Percentiles rank a stretch among this genome's conserved stretches.
phyloP scores from a whole-genome alignment of 2,888 invertebrate species.

The Mythimna lalbum region DNA sequence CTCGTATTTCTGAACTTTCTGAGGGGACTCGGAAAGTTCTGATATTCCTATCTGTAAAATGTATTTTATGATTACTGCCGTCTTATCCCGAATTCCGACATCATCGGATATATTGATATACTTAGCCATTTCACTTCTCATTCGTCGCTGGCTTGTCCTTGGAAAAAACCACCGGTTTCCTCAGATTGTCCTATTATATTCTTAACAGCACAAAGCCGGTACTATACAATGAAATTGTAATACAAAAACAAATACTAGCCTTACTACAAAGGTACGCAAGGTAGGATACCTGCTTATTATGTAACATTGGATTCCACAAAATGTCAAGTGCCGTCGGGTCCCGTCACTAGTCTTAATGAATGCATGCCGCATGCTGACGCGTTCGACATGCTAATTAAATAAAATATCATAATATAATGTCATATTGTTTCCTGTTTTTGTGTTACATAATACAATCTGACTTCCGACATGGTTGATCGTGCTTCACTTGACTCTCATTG shows the following conservation, averaged over 20 bases:
- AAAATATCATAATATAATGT: conserved; percentile 68
- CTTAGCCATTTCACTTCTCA: background rate
- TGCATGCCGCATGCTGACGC: conserved; percentile 68
- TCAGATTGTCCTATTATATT: conserved; percentile 14
- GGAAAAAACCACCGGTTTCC: conserved; percentile 1
- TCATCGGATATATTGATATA: background rate
- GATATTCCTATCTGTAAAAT: background rate
- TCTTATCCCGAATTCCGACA: background rate
- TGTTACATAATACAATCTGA: conserved; percentile 65
- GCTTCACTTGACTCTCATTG: conserved; percentile 40
- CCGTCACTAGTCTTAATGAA: conserved; percentile 66
- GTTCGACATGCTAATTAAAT: conserved; percentile 71
- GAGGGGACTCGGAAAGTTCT: background rate
- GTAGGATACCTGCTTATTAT: conserved; percentile 31
- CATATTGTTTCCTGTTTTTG: conserved; percentile 74
- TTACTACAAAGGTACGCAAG: conserved; percentile 2
- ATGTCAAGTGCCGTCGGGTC: conserved; percentile 49
- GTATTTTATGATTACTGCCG: background rate
- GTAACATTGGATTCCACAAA: conserved; percentile 35
- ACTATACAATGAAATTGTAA: conserved; percentile 5
- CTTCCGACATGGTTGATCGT: conserved; percentile 56
- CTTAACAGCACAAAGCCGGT: background rate
- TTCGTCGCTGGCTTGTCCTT: background rate
- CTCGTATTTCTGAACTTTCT: too few relatives aligned
- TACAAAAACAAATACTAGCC: conserved; percentile 22